Evolutionary conservation across 2,888 invertebrate species (phyloP), one percentile per base, ranked within the genome.

Genomic region (Dastarcus helophoroides): DNA sequence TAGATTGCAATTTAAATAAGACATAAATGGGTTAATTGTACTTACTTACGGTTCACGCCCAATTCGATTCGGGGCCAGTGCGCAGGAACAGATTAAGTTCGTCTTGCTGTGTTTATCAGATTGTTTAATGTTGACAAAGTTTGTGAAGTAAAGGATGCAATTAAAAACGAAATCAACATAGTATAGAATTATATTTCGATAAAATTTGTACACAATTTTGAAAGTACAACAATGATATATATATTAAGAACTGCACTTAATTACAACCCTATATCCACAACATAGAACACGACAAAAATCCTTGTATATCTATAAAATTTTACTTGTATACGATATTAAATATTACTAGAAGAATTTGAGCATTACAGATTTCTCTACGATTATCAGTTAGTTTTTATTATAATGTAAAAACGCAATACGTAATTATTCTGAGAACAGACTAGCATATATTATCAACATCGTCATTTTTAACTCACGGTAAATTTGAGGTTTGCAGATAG

Each of bases 401-500:
- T 11, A n/a, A 7, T 23, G 8, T 9, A 8, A 9, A 11, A 23
- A 7, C 7, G 24, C n/a, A n/a, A n/a, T n/a, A 23, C 8, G 6
- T 23, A 6, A 8, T 7, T 7, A 10, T 23, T 23, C 5, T 23
- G 24, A 23, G 24, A 7, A 8, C 7, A 40, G 43, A 47, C 43
- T 45, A 44, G 47, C 30, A 43, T 29, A 39, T 23, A 16, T 36
- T 37, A 36, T 34, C 36, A 33, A 36, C 38, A 6, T 19, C 19
- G 7, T 23, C 6, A 23, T 7, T 23, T 7, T 23, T 10, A 8
- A 29, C 36, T 38, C 42, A 46, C 29, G 50, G 44, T 40, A 57
- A 41, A 47, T 56, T 56, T 22, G 53, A 44, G 24, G 50, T 48
- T 32, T 79, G 78, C 40, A 78, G 64, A 56, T 75, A 77, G 34